These are phyloP conservation scores for Ditylenchus dipsaci DNA, from an alignment of 1,140 invertebrate species.

Conservation along the genomic window DNA sequence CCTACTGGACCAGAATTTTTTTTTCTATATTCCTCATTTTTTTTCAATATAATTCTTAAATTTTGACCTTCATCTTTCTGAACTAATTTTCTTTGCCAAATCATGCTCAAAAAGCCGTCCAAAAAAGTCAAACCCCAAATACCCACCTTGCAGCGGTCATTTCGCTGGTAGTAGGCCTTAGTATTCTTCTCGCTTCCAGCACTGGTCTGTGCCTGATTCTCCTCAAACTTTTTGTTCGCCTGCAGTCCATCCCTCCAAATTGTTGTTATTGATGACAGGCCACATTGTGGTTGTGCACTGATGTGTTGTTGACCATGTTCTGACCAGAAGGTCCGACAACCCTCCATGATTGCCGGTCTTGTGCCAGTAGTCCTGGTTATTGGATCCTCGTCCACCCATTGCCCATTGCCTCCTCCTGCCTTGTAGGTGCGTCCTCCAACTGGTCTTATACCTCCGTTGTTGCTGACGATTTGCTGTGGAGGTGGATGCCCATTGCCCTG, in stretches of 20 bases:
- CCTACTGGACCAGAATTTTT: too few species aligned
- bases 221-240: background rate
- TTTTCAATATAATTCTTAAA: too few species aligned
- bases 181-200: background rate
- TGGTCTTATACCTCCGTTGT: slow-evolving; percentile 3
- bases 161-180: slow-evolving; percentile 9
- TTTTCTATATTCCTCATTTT: too few species aligned
- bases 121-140: too few species aligned
- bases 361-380: slow-evolving; percentile 4
- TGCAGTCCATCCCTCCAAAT: background rate
- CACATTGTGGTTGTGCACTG: background rate
- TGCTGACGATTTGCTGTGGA: background rate
- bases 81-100: too few species aligned
- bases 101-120: too few species aligned
- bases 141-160: slow-evolving; percentile 8
- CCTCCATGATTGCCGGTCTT: background rate
- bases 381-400: background rate
- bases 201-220: slow-evolving; percentile 2
- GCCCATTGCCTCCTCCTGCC: background rate
- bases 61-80: too few species aligned
- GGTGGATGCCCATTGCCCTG: background rate
- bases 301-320: background rate
- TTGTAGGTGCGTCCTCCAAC: background rate
- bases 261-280: background rate
- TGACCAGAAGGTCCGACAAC: background rate